Base-by-base conservation (phyloP, 1,140 invertebrate species). In the Drosophila bifasciata region DNA sequence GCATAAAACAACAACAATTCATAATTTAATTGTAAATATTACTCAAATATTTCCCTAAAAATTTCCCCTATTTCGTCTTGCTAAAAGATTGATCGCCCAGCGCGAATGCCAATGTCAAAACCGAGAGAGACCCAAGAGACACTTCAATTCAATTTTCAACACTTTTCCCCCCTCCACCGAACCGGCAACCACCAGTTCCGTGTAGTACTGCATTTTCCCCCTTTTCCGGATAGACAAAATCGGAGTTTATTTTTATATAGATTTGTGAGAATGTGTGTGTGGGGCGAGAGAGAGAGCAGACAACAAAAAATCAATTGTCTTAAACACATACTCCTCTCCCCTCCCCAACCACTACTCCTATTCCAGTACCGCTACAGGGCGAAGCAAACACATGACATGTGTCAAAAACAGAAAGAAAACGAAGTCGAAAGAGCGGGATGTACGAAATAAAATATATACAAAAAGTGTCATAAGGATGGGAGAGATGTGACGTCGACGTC, bases 391-490 rank as follows among this genome's bases (percentile, higher is more conserved):
- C 56, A 66, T 77, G 83, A 88, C 81, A 86, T 76, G 76, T 86
- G 81, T 86, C 81, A 86, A 59, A 86, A 75, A 56, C 71, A 79
- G 51, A 28, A 36, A 45, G 60, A 36, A 36, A 36, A 13, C 32
- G 11, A 36, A 36, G 32, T 36, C 49, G 51, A 62, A 41, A 44
- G 28, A 17, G 63, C 56, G 28, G 49, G 58, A 64, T 69, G 50
- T 69, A 78, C n/a, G 32, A 55, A 79, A 66, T 55, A 61, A 66
- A 78, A 78, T 84, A 69, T 84, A 69, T 77, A 77, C 71, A 66
- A 79, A 86, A 88, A 88, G 75, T 88, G 83, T 88, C 83, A 88
- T 88, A 79, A 79, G 79, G 63, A 72, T 68, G 70, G 60, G 16
- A 52, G 58, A 43, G 51, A 46, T 53, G 5, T 7, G 23, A 25